Base-by-base conservation (phyloP, 1,140 invertebrate species). In the Lordiphosa mommai region DNA sequence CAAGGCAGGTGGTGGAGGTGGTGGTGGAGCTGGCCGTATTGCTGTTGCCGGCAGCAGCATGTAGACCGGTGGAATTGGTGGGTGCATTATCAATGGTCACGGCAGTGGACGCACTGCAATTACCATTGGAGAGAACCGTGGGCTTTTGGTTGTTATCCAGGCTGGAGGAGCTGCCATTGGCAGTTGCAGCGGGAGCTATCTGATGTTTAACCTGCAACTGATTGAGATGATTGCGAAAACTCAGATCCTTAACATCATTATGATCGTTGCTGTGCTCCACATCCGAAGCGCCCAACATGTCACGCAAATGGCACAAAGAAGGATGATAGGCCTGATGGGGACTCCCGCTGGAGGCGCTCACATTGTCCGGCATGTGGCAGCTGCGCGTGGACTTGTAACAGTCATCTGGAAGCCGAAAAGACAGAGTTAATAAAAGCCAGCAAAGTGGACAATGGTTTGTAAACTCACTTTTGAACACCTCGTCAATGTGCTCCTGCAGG, bases 401-500 rank as follows among this genome's bases (percentile, higher is more conserved):
- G 33, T 93, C 92, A 56, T 90, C 92, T 93, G 66, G 0, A 87
- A 68, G 44, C 2, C 30, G 1, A 27, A n/a, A 30, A n/a, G n/a
- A 0, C 9, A 0, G 4, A 17, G 33, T 50, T 33, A 30, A 13
- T 38, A 14, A 43, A n/a, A n/a, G n/a, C n/a, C n/a, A n/a, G n/a
- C n/a, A n/a, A n/a, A n/a, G n/a, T n/a, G n/a, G n/a, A n/a, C n/a
- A n/a, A n/a, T n/a, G n/a, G n/a, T n/a, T n/a, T n/a, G n/a, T n/a
- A n/a, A n/a, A n/a, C 89, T 80, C 73, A 93, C 94, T 90, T 88
- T 92, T 92, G 44, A 89, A 86, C 84, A 76, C 68, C 56, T 89
- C 92, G 37, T 96, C 95, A 72, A 94, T 95, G 76, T 96, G 95
- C 64, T 95, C 93, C 74, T 96, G 94, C 38, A 98, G 90, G 86